Evolutionary conservation across 2,797 vertebrate species (phyloP), one percentile per base, ranked within the genome.

Genomic region (Sebastes jordani): DNA sequence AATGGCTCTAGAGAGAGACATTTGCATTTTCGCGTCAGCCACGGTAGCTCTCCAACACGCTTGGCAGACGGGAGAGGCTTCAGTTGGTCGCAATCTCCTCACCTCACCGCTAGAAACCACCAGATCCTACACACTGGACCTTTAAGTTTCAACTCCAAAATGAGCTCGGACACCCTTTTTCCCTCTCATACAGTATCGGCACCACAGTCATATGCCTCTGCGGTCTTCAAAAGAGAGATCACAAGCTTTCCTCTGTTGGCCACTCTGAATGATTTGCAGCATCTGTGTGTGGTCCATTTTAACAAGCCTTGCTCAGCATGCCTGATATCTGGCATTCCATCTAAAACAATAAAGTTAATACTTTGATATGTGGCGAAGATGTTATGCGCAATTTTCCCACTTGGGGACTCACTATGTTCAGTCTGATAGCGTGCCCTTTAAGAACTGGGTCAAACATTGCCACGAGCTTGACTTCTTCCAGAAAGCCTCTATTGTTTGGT

Each of bases 381-480:
- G 59, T 60, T 74, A 52, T 67, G 46, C 27, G 20, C 32, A 32
- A 69, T 72, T 38, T n/a, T 74, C 73, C 74, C 68, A 32, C 64
- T 70, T 36, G 30, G 42, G 49, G 25, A 36, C 62, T 70, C 65
- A 23, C 5, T 76, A 49, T 70, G 69, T 60, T 76, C 27, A 75
- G 55, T 80, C 20, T 79, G 71, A 76, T 32, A 59, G 30, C 34
- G 7, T 88, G 74, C 36, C 80, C 78, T 87, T 83, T 88, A 3
- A 74, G 62, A 91, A 76, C 22, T 91, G 56, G 87, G 81, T 84
- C 87, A 90, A 54, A 79, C 68, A 74, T 77, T 46, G 82, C 86
- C 70, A 63, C 3, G 3, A 86, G 87, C 73, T 78, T 25, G 30
- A 67, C 64, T 80, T 71, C 56, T 69, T 81, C 84, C 59, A 67